phyloP scores from a whole-genome alignment of 2,113 vertebrate genomes.

The Hippocampus mohnikei region DNA sequence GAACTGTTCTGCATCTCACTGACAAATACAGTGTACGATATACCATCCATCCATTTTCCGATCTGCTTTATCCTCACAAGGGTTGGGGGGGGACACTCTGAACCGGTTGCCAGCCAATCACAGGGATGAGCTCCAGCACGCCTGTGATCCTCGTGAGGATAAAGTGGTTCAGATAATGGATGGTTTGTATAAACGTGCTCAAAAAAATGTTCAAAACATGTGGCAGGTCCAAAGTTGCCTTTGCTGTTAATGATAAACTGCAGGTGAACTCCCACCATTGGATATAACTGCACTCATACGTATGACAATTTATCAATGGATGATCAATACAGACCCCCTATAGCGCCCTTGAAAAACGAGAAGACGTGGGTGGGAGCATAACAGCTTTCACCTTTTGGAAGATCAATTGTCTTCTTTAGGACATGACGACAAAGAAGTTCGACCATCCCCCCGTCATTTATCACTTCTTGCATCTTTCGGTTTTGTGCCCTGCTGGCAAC shows the following conservation, averaged over 20 bases:
- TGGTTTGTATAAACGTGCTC: too few species aligned
- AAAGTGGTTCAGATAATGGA: too few species aligned
- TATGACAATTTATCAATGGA: conserved; percentile 22
- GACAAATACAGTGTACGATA: too few species aligned
- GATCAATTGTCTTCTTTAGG: background rate
- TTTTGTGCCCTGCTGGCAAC: background rate
- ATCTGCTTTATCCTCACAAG: too few species aligned
- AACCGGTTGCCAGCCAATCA: too few species aligned
- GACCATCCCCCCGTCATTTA: background rate
- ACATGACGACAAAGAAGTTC: background rate
- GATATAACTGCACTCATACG: conserved; percentile 29
- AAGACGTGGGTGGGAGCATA: background rate
- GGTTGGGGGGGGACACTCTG: too few species aligned
- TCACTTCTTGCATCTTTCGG: background rate
- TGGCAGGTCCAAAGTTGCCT: background rate
- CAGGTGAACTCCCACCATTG: conserved; percentile 24
- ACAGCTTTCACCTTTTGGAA: background rate
- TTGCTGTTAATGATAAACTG: conserved; percentile 5
- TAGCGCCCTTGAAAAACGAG: background rate
- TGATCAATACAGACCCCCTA: conserved; percentile 20
- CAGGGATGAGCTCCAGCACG: too few species aligned
- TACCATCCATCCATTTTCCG: too few species aligned
- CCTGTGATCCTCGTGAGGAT: too few species aligned
- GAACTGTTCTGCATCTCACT: too few species aligned
- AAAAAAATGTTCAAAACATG: background rate